Base-by-base conservation (phyloP, 2,797 vertebrate genomes). In the Syndactyla subalaris region DNA sequence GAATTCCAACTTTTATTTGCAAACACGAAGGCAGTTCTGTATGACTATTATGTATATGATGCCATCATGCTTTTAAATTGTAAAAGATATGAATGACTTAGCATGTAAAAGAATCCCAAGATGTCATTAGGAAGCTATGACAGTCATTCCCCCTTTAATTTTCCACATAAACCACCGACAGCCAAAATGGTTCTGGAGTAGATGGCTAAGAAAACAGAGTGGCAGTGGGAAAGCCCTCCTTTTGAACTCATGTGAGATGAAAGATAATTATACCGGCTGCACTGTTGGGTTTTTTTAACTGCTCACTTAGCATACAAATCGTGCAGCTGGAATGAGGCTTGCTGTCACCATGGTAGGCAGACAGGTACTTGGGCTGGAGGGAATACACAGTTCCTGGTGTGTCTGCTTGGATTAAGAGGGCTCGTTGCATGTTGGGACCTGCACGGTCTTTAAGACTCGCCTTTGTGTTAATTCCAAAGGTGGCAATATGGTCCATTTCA, bases 191-290 rank as follows among this genome's bases (percentile, higher is more conserved):
- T 49, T 96, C 39, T 95, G 76, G 65, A 91, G 83, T 45, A 96
- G 94, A 89, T 14, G 0, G 62, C 83, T 80, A 80, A 67, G 82
- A 89, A 95, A 88, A 84, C 51, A 58, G 89, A 83, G 43, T 16
- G 46, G 79, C 55, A 83, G 66, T 91, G 85, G 94, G 67, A 92
- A 84, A 88, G 92, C 58, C 82, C 85, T 91, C 70, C 73, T 86
- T 89, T 52, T 93, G 92, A 94, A 94, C 87, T 84, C 85, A 23
- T 83, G 81, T 76, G 83, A 86, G 88, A 95, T 93, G 88, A 77
- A 89, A 88, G 83, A 80, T 91, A 91, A 92, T 92, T 94, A 88
- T 11, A 78, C 52, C 67, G 73, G 51, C 76, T 88, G 73, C 45
- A 36, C 54, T 70, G 27, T 0, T 72, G 63, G 5, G 3, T n/a